Evolutionary conservation across 2,888 invertebrate species (phyloP), one percentile per base, ranked within the genome.

Genomic region (Pogonocherus hispidulus): DNA sequence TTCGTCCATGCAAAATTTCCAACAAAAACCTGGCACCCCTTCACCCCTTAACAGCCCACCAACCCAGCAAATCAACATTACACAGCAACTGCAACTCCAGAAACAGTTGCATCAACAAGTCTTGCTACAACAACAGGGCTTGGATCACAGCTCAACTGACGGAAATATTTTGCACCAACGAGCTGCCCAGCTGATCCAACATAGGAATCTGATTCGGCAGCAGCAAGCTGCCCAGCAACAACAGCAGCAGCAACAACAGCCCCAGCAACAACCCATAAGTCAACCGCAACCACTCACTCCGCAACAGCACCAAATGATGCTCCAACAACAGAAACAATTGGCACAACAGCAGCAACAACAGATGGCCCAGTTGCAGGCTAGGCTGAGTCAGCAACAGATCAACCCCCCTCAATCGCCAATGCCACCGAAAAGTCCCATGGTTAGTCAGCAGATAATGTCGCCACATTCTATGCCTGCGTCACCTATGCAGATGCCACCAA

Each of bases 321-420:
- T 85, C 22, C 84, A 86, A 32, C 81, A 81, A 54, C 80, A 80
- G 56, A 78, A 80, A 52, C 78, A 81, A 63, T 71, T 82, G 62
- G 77, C 75, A 0, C 78, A 78, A 20, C 81, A 81, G 66, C 83
- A 83, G 62, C 80, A 80, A 54, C 82, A 82, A 55, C 82, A 82
- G 64, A 71, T 78, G 11, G 73, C 77, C 8, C 85, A 87, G 76
- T 86, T 87, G 74, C 88, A 88, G 72, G 86, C 87, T 71, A 81
- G 80, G 47, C 76, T 79, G 47, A 79, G 78, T 56, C 77, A 78
- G 27, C 81, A 75, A 51, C 77, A 76, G 63, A 69, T 68, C 20
- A 76, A 76, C 76, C 87, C 88, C 11, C 88, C 89, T 6, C 87
- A 85, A 60, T 89, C 89, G 8, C 89, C 89, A 1, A 88, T 89